phyloP scores from a whole-genome alignment of 2,113 vertebrate genomes.

The Chascanopsetta lugubris region DNA sequence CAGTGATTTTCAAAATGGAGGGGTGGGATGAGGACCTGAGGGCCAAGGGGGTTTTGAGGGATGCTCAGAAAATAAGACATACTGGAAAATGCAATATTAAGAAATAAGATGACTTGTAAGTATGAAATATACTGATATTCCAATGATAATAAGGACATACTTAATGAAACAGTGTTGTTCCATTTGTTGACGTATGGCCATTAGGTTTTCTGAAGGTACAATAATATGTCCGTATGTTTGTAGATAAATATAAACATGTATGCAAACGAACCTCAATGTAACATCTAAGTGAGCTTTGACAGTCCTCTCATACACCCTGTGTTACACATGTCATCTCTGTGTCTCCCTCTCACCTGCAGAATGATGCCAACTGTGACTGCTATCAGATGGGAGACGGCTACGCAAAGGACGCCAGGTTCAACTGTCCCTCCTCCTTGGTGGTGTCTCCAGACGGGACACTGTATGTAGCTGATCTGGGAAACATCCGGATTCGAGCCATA shows the following conservation, averaged over 20 bases:
- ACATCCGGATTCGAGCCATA: slow-evolving; percentile 94
- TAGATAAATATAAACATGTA: not conserved
- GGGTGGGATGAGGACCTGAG: no score
- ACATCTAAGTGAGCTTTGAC: not conserved
- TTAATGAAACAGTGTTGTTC: no score
- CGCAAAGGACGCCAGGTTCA: slow-evolving; percentile 95
- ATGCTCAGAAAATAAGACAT: no score
- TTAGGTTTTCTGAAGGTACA: no score
- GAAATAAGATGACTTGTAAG: no score
- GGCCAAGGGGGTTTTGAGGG: no score
- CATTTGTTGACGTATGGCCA: no score
- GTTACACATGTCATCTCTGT: not conserved
- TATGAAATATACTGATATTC: no score
- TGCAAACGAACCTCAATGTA: not conserved
- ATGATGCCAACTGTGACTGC: slow-evolving; percentile 97
- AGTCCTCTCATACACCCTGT: not conserved
- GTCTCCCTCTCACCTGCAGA: slow-evolving; percentile 59
- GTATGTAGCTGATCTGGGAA: slow-evolving; percentile 95
- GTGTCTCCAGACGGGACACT: slow-evolving; percentile 94
- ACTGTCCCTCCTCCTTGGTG: slow-evolving; percentile 91
- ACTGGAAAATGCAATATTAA: no score
- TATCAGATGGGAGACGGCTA: slow-evolving; percentile 96
- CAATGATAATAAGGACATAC: no score
- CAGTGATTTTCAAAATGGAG: no score
- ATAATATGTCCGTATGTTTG: not conserved